phyloP scores from a whole-genome alignment of 2,797 vertebrate genomes.

The Neosalanx taihuensis region DNA sequence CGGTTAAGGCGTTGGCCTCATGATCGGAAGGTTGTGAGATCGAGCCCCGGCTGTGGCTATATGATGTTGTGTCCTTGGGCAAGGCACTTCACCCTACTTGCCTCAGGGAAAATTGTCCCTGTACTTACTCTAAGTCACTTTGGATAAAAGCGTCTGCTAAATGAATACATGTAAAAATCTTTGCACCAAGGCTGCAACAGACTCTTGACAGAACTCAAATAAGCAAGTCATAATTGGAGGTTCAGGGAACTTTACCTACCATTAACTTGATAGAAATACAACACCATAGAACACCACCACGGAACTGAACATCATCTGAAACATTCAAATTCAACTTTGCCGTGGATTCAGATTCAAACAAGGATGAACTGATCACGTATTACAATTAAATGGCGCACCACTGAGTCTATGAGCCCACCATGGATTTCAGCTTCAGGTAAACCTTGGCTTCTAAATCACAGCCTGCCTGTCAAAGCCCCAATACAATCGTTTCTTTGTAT shows the following conservation, averaged over 20 bases:
- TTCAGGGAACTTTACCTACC: too few species aligned
- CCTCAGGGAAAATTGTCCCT: too few species aligned
- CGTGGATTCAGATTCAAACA: background rate
- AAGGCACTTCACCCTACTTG: too few species aligned
- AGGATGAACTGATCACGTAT: background rate
- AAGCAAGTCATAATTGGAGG: background rate
- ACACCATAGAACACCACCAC: background rate
- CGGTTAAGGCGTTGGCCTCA: too few species aligned
- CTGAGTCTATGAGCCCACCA: background rate
- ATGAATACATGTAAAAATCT: too few species aligned
- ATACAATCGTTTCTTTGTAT: constrained; percentile 6
- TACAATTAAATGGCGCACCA: background rate
- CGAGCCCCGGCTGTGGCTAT: too few species aligned
- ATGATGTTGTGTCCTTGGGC: too few species aligned
- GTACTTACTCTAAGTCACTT: too few species aligned
- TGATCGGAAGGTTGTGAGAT: too few species aligned
- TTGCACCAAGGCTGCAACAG: too few species aligned
- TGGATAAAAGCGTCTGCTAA: too few species aligned
- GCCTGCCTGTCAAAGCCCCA: constrained; percentile 1
- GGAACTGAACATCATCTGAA: background rate
- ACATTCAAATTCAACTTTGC: too few species aligned
- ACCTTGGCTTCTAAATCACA: background rate
- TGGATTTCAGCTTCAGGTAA: background rate
- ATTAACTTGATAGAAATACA: background rate
- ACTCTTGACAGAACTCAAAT: background rate